A percentile compares a stretch with the other conserved stretches of the same genome.
Evolutionary conservation across 2,113 vertebrate species (phyloP).

Genomic region (Pitta sordida): DNA sequence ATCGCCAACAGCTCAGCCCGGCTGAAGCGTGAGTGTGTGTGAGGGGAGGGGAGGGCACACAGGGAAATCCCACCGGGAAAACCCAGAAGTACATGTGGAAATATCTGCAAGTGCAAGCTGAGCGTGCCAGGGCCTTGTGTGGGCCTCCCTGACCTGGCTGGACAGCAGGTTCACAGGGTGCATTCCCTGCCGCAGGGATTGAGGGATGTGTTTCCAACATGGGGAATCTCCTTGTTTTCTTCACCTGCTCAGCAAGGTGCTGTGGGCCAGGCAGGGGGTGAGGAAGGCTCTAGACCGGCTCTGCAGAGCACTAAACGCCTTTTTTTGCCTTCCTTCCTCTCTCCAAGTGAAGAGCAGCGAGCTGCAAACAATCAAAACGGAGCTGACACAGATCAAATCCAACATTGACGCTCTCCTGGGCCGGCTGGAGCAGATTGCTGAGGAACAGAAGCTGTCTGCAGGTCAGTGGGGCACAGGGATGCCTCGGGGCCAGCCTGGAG

Average conservation of each 20-base stretch:
- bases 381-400: conserved; percentile 92
- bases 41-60: accelerated
- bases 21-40: conserved; percentile 79
- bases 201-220: no score
- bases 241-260: not conserved
- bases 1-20: conserved; percentile 79
- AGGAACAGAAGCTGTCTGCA: conserved; percentile 80
- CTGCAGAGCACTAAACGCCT: not conserved
- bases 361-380: conserved; percentile 89
- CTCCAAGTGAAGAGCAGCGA: conserved; percentile 83
- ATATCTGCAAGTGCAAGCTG: no score
- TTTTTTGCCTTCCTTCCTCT: not conserved
- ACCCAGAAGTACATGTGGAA: no score
- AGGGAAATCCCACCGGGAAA: not conserved
- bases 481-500: not conserved
- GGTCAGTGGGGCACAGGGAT: conserved; percentile 45
- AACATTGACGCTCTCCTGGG: conserved; percentile 91
- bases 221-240: not conserved
- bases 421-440: conserved; percentile 88
- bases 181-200: no score
- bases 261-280: not conserved
- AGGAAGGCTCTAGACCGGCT: accelerated
- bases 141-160: not conserved
- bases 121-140: not conserved
- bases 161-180: accelerated